These are phyloP conservation scores for Trididemnum miniatum DNA, from an alignment of 23 tunicate genomes.

Conservation along the genomic window DNA sequence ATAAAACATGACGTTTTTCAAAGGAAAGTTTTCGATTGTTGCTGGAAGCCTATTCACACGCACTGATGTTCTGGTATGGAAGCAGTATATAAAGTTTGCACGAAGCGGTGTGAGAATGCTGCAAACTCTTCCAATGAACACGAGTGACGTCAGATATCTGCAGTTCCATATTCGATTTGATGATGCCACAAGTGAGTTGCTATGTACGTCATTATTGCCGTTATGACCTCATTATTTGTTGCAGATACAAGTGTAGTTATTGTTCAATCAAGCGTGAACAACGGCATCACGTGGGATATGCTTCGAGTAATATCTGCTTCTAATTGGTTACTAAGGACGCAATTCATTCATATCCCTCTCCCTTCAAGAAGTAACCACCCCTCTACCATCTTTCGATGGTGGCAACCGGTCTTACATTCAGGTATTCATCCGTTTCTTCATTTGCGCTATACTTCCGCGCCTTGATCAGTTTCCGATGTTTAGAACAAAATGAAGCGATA, in stretches of 20 bases:
- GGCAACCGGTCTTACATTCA: conserved; percentile 34
- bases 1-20: too few relatives aligned
- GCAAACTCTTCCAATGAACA: conserved; percentile 69
- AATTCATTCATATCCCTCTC: conserved; percentile 44
- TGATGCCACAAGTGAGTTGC: background rate
- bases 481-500: background rate
- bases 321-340: background rate
- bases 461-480: too few relatives aligned
- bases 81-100: conserved; percentile 51
- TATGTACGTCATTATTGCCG: background rate
- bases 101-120: conserved; percentile 73
- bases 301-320: background rate
- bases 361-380: conserved; percentile 12
- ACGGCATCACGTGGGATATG: conserved; percentile 87
- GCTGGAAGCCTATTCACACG: too few relatives aligned
- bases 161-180: conserved; percentile 43
- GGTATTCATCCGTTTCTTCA: too few relatives aligned
- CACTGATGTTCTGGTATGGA: conserved; percentile 31
- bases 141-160: conserved; percentile 61
- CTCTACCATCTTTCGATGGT: conserved; percentile 45
- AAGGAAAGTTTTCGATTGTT: too few relatives aligned
- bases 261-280: conserved; percentile 71
- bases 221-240: too few relatives aligned
- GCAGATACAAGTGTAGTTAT: too few relatives aligned
- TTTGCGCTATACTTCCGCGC: too few relatives aligned